These are phyloP conservation scores for Holacanthus passer DNA, from an alignment of 2,113 vertebrate genomes.

Conservation along the genomic window DNA sequence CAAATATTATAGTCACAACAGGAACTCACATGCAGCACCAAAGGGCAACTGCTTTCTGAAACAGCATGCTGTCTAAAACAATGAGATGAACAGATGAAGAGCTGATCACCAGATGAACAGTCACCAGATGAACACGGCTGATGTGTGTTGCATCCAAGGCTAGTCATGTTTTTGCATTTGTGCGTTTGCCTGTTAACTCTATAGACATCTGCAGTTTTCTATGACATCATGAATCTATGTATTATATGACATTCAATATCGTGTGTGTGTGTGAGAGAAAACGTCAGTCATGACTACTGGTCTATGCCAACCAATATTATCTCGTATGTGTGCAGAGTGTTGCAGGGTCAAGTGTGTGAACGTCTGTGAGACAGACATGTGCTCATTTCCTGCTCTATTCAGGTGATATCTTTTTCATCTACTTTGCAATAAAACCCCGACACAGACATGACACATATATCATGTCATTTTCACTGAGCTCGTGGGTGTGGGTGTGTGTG, in stretches of 20 bases:
- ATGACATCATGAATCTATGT: neutral
- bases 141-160: neutral
- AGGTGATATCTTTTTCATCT: neutral
- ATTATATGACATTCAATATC: neutral
- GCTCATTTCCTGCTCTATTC: neutral
- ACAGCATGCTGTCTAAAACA: no score
- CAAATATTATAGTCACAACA: neutral
- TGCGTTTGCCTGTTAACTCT: neutral
- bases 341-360: neutral
- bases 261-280: constrained; percentile 7
- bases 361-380: neutral
- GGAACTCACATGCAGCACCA: neutral
- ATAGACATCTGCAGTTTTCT: neutral
- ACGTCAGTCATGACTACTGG: constrained; percentile 5
- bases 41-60: neutral
- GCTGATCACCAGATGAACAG: no score
- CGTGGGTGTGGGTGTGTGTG: neutral
- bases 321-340: neutral
- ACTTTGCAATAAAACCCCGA: constrained; percentile 10
- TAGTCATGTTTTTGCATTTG: neutral
- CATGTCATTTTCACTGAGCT: constrained; percentile 13
- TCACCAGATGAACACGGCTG: no score
- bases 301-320: neutral
- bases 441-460: neutral
- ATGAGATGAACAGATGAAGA: no score